A percentile compares a stretch with the other conserved stretches of the same genome.
Conservation (phyloP, 2,113 vertebrate genomes). For the Cynopterus brachyotis region DNA sequence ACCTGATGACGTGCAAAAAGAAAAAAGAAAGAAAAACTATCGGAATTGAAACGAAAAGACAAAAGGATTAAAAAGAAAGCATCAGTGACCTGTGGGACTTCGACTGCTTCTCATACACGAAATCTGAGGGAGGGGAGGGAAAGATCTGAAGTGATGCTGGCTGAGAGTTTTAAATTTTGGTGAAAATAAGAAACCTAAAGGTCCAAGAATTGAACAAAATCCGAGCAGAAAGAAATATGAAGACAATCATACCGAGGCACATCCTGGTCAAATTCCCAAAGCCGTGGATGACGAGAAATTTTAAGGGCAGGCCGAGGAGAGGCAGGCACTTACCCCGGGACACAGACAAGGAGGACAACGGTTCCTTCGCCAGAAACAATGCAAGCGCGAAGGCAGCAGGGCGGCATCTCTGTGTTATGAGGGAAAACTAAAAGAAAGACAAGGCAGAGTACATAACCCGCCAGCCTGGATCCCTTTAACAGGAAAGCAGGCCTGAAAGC, state of each 20-base stretch:
- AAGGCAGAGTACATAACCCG: background rate
- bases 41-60: background rate
- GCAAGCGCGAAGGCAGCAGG: background rate
- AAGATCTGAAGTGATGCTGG: background rate
- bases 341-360: fast-evolving
- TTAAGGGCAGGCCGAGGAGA: background rate
- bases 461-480: background rate
- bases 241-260: too few species aligned
- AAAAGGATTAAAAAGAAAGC: background rate
- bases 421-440: background rate
- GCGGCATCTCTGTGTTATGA: background rate
- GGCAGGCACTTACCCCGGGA: fast-evolving
- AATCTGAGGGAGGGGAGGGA: background rate
- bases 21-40: background rate
- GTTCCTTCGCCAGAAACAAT: background rate
- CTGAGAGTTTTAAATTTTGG: background rate
- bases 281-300: fast-evolving
- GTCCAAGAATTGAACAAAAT: background rate
- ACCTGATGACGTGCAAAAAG: background rate
- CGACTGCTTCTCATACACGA: background rate
- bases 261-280: background rate
- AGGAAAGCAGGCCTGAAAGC: background rate
- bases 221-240: background rate
- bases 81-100: fast-evolving
- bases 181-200: background rate